Conservation (phyloP, 2,797 vertebrate genomes). For the Crocidura indochinensis region DNA sequence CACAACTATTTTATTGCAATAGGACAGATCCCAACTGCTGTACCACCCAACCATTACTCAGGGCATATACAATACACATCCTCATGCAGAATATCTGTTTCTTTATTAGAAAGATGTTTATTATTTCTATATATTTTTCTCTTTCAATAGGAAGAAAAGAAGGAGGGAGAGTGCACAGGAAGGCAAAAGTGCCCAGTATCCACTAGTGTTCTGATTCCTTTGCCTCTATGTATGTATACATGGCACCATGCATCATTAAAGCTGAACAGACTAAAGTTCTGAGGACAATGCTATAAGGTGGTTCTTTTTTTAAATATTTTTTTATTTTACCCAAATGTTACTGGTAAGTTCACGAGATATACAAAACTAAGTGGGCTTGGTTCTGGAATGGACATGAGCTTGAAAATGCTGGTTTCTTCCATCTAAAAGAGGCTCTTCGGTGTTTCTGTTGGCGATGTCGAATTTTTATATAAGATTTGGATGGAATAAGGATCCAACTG, state of each 20-base stretch:
- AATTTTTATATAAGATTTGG: neutral
- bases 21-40: neutral
- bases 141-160: constrained; percentile 1
- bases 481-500: neutral
- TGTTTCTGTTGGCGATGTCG: neutral
- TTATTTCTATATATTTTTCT: too few relatives aligned
- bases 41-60: neutral
- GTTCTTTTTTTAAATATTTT: neutral
- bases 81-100: neutral
- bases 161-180: neutral
- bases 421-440: neutral
- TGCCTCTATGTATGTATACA: neutral
- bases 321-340: neutral
- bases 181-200: neutral
- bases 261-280: neutral
- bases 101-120: neutral
- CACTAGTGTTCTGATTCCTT: too few relatives aligned
- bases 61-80: neutral
- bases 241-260: rapidly evolving
- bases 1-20: neutral
- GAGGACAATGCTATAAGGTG: neutral
- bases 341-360: neutral
- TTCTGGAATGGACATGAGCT: neutral
- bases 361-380: neutral
- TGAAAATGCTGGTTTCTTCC: too few relatives aligned